Conservation (phyloP, 2,113 vertebrate genomes). For the Varanus komodoensis region DNA sequence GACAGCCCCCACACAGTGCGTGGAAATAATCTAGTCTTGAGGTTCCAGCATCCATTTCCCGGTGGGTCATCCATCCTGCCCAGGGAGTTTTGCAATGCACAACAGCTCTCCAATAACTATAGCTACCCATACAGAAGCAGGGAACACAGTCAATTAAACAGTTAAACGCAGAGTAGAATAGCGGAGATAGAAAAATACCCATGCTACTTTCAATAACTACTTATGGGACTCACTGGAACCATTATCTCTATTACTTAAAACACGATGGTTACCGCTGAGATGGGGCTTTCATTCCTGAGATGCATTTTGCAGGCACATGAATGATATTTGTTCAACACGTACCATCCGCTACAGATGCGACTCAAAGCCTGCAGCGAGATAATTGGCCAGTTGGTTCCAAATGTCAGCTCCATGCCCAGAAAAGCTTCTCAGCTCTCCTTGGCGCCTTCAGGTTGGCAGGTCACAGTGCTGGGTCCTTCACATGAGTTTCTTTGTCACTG, state of each 20-base stretch:
- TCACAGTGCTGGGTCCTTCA: neutral
- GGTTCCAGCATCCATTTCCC: too few relatives aligned
- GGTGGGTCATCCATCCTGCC: too few relatives aligned
- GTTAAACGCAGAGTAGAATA: neutral
- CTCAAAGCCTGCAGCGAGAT: neutral
- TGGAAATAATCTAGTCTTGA: too few relatives aligned
- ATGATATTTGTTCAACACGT: neutral
- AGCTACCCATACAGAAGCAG: neutral
- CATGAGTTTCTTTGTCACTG: neutral
- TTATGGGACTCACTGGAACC: neutral
- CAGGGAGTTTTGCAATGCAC: neutral
- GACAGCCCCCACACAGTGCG: too few relatives aligned
- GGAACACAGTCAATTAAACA: slow-evolving; percentile 9
- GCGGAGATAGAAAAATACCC: neutral
- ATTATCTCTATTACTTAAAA: slow-evolving; percentile 22
- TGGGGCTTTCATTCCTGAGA: neutral
- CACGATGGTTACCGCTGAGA: neutral
- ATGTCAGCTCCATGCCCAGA: neutral
- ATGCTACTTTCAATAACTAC: neutral
- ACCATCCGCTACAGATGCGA: neutral
- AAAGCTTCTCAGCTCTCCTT: neutral
- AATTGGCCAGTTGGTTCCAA: neutral
- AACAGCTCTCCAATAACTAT: neutral
- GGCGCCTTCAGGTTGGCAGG: neutral
- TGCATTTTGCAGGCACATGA: neutral